Evolutionary conservation across 2,113 vertebrate species (phyloP).

Genomic region (Pelvicachromis taeniatus): DNA sequence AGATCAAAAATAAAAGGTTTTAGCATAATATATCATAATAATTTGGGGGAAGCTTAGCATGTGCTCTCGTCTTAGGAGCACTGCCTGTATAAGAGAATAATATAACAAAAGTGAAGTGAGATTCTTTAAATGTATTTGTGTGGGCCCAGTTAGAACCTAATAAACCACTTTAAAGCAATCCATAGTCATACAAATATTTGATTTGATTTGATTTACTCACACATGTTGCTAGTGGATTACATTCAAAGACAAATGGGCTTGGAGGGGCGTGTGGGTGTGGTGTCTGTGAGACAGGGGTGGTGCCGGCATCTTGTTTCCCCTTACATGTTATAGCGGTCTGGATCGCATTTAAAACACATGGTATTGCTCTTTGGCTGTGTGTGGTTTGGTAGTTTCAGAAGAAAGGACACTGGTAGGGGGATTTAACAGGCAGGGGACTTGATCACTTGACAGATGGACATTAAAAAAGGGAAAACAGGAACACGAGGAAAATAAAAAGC

Average conservation of each 20-base stretch:
- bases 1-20: not conserved
- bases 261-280: slow-evolving; percentile 14
- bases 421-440: slow-evolving; percentile 12
- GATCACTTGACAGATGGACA: slow-evolving; percentile 16
- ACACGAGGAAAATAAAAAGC: slow-evolving; percentile 3
- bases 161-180: not conserved
- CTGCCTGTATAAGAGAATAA: not conserved
- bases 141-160: not conserved
- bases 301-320: slow-evolving; percentile 59
- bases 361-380: slow-evolving; percentile 66
- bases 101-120: not conserved
- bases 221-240: not conserved
- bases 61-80: not conserved
- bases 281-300: slow-evolving; percentile 28
- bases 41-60: not conserved
- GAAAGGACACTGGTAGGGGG: slow-evolving; percentile 67
- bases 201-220: not conserved
- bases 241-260: not conserved
- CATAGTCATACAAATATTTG: not conserved
- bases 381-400: slow-evolving; percentile 35
- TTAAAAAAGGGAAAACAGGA: not conserved
- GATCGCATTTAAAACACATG: slow-evolving; percentile 96
- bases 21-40: not conserved
- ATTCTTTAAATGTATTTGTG: not conserved
- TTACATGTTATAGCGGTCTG: slow-evolving; percentile 81